These are phyloP conservation scores for Pollenia angustigena DNA, from an alignment of 2,888 invertebrate species.

Conservation along the genomic window DNA sequence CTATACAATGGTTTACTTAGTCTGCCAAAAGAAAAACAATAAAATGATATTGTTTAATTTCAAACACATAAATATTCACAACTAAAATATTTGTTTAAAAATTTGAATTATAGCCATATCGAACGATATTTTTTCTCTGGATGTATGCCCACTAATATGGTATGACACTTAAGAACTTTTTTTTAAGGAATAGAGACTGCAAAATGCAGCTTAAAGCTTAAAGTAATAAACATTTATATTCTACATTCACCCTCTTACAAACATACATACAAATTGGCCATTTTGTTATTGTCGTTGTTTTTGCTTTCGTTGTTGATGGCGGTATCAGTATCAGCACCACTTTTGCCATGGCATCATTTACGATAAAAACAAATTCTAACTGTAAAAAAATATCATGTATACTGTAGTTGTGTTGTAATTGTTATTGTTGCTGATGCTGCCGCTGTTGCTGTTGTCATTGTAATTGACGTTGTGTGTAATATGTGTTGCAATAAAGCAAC, in stretches of 20 bases:
- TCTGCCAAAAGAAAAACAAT: too few relatives aligned
- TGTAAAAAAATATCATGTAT: slow-evolving; percentile 9
- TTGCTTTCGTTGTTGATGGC: not conserved
- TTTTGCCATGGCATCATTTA: slow-evolving; percentile 42
- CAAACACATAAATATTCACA: too few relatives aligned
- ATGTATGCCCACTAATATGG: not conserved
- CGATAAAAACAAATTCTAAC: not conserved
- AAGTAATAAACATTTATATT: not conserved
- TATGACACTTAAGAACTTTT: not conserved
- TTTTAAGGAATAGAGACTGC: not conserved
- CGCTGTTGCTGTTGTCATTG: slow-evolving; percentile 18
- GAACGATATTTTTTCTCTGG: too few relatives aligned
- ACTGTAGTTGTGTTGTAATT: not conserved
- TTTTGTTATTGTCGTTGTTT: not conserved
- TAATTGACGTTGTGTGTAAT: not conserved
- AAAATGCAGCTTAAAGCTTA: not conserved
- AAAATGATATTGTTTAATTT: too few relatives aligned
- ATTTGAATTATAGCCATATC: too few relatives aligned
- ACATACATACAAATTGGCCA: not conserved
- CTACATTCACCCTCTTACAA: not conserved
- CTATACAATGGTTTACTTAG: too few relatives aligned
- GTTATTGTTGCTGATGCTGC: not conserved
- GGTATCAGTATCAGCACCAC: slow-evolving; percentile 13
- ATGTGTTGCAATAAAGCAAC: slow-evolving; percentile 36
- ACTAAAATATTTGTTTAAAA: too few relatives aligned